Evolutionary conservation across 2,888 invertebrate species (phyloP), one percentile per base, ranked within the genome.

Genomic region (Hypselothyrea guttata): DNA sequence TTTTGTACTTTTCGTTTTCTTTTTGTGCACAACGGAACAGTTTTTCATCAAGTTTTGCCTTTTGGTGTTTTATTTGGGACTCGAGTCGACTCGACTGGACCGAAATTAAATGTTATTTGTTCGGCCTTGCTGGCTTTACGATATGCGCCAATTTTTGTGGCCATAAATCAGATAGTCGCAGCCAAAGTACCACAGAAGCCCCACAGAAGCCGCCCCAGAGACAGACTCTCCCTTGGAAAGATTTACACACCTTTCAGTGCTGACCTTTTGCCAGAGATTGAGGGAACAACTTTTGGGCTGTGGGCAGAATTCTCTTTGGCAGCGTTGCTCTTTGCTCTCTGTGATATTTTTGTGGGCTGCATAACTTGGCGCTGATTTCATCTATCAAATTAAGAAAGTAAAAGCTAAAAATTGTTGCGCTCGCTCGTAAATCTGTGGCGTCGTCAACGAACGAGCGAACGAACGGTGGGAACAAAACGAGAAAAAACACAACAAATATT

Each of bases 91-190:
- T 57, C 49, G 46, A 35, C 54, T 42, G 42, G 48, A 47, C 53
- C 48, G 44, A 79, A 79, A 84, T 84, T 77, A 84, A 79, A 84
- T 82, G 82, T 82, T 82, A 79, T 79, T 79, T 84, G 78, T 81
- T 53, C 55, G 46, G 40, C 34, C 54, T 60, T 57, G 34, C 44
- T 69, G 61, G 37, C 38, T 70, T 81, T 76, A 65, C 77, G 65
- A 81, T 60, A 74, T 63, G 63, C 78, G 61, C 66, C 60, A 81
- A 74, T 84, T 71, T 70, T 52, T 35, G n/a, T 7, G 52, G 44
- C 53, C 70, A 73, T 78, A 78, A 78, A 78, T 84, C 75, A 74
- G 69, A 56, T 57, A 58, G 56, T 47, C 41, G 13, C 15, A 45
- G 48, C 18, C 46, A 34, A n/a, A 9, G 33, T 7, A 7, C 12